Evolutionary conservation across 2,888 invertebrate species (phyloP).

Genomic region (Muschampia plurimacula): DNA sequence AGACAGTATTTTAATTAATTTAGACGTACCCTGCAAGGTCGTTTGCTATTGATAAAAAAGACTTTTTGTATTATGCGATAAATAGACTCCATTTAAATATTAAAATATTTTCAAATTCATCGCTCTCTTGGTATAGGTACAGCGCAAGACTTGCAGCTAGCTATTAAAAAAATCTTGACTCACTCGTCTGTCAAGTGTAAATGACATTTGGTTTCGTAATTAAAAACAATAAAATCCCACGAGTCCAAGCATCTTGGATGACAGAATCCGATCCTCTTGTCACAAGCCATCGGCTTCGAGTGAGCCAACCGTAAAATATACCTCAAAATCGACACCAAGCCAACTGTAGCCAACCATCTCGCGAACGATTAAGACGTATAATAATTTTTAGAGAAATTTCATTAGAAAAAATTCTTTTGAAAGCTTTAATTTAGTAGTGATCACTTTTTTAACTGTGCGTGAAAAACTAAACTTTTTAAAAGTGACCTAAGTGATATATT

Average conservation of each 20-base stretch:
- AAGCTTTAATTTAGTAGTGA: neutral
- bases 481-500: neutral
- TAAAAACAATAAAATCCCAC: conserved; percentile 65
- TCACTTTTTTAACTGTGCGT: neutral
- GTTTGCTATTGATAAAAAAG: no score
- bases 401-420: neutral
- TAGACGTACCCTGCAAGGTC: no score
- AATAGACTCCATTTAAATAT: no score
- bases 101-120: neutral
- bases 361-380: conserved; percentile 64
- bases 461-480: neutral
- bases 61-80: no score
- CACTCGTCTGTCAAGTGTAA: conserved; percentile 22
- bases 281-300: conserved; percentile 76
- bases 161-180: neutral
- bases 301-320: conserved; percentile 79
- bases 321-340: conserved; percentile 75
- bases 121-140: neutral
- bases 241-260: conserved; percentile 61
- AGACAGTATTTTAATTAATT: no score
- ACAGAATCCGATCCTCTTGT: conserved; percentile 78
- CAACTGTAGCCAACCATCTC: conserved; percentile 67
- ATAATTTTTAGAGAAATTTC: conserved; percentile 40
- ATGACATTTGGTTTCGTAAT: conserved; percentile 49
- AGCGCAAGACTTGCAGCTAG: neutral